phyloP scores from a whole-genome alignment of 2,797 vertebrate genomes.

The Sciurus carolinensis region DNA sequence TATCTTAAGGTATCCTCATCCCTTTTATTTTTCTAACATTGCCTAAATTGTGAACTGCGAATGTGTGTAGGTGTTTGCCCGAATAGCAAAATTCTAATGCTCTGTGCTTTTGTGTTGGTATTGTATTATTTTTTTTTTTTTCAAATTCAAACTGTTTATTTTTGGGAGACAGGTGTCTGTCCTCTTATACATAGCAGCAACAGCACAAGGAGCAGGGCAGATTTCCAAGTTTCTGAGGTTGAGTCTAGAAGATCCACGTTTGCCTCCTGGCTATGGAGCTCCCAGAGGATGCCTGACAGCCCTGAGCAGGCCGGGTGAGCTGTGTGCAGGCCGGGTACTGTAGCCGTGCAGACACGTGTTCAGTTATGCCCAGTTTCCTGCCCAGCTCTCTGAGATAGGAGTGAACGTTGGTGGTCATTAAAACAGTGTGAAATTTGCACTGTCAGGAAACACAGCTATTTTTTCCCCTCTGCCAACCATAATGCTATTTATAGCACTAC shows the following conservation, averaged over 20 bases:
- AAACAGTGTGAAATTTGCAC: conserved; percentile 84
- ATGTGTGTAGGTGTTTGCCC: conserved; percentile 21
- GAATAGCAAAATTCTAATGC: conserved; percentile 32
- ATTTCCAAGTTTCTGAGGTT: neutral
- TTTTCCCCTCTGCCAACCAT: conserved; percentile 70
- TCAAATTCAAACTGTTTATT: conserved; percentile 77
- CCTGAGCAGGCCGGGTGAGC: neutral
- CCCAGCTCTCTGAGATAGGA: conserved; percentile 82
- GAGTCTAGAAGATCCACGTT: neutral
- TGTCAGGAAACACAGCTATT: conserved; percentile 86
- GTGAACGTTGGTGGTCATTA: conserved; percentile 86
- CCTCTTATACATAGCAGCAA: conserved; percentile 63
- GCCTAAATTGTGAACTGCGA: neutral
- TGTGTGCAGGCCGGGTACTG: conserved; percentile 67
- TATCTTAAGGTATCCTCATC: conserved; percentile 55
- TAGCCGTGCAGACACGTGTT: conserved; percentile 68
- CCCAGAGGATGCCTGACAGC: neutral
- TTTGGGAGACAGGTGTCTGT: conserved; percentile 69
- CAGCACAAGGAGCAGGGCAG: conserved; percentile 12
- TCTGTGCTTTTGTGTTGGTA: conserved; percentile 45
- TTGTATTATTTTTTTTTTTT: conserved; percentile 62
- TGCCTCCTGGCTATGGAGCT: conserved; percentile 11
- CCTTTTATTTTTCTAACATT: neutral
- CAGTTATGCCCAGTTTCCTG: conserved; percentile 86
- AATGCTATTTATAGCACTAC: conserved; percentile 86